A percentile compares a stretch with the other conserved stretches of the same genome.
Conservation (phyloP, 2,888 invertebrate genomes). For the Calameuta idolon region DNA sequence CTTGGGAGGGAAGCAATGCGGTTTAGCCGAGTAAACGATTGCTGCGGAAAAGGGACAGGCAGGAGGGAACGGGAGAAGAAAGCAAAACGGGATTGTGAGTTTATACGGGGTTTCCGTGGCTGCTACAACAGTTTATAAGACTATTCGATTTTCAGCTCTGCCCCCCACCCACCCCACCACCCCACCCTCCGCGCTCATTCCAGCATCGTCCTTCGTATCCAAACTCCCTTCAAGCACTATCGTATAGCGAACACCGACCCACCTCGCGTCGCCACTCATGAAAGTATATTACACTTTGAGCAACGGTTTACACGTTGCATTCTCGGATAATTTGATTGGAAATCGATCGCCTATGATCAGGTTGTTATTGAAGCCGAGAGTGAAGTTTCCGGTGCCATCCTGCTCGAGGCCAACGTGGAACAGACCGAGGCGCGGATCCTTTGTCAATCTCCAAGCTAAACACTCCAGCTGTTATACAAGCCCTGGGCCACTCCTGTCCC, state of each 20-base stretch:
- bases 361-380: slow-evolving; percentile 43
- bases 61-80: slow-evolving; percentile 27
- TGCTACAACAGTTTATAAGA: slow-evolving; percentile 38
- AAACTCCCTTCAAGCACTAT: not conserved
- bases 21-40: too few species aligned
- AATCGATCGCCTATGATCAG: slow-evolving; percentile 52
- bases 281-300: slow-evolving; percentile 59
- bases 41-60: slow-evolving; percentile 16
- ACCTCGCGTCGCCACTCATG: slow-evolving; percentile 45
- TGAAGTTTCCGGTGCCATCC: slow-evolving; percentile 4
- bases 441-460: slow-evolving; percentile 40
- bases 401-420: too few species aligned
- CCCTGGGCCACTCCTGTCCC: too few species aligned
- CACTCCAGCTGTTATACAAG: slow-evolving; percentile 25
- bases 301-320: slow-evolving; percentile 57
- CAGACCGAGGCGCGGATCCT: not conserved
- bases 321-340: slow-evolving; percentile 62
- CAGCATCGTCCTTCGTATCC: slow-evolving; percentile 29
- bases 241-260: slow-evolving; percentile 7
- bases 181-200: slow-evolving; percentile 30
- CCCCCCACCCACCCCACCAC: slow-evolving; percentile 18
- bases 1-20: too few species aligned
- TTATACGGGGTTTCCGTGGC: slow-evolving; percentile 42
- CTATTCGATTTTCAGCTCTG: slow-evolving; percentile 49
- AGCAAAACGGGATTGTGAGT: slow-evolving; percentile 44